Evolutionary conservation across 2,113 vertebrate species (phyloP).

Genomic region (Fulica atra): DNA sequence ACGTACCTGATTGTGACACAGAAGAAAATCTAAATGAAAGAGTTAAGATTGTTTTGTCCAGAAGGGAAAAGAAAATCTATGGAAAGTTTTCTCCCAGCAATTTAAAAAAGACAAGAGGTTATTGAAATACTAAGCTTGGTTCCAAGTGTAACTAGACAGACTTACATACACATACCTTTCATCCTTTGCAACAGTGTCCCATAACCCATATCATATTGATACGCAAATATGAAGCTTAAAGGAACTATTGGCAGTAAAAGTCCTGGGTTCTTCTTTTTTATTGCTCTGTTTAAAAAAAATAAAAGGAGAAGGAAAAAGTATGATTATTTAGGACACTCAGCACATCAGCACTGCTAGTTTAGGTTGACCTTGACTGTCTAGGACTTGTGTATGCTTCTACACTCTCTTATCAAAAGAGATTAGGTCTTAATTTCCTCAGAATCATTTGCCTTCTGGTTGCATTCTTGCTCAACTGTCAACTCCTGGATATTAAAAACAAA

Average conservation of each 20-base stretch:
- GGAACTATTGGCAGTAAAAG: slow-evolving; percentile 83
- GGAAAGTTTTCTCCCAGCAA: background rate
- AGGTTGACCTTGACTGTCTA: background rate
- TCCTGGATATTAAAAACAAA: background rate
- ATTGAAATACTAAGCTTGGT: background rate
- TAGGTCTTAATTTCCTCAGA: background rate
- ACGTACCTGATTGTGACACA: background rate
- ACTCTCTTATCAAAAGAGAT: background rate
- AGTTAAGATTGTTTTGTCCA: background rate
- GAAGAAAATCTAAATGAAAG: background rate
- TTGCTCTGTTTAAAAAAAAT: slow-evolving; percentile 72
- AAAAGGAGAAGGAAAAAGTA: background rate
- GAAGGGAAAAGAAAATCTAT: background rate
- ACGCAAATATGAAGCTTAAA: slow-evolving; percentile 83
- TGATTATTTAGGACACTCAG: background rate
- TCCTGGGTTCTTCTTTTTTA: slow-evolving; percentile 79
- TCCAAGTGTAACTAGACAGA: background rate
- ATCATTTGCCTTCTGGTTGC: background rate
- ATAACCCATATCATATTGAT: slow-evolving; percentile 87
- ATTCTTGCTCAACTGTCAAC: background rate
- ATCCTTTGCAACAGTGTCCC: slow-evolving; percentile 84
- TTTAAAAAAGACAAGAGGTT: background rate
- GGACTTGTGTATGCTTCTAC: background rate
- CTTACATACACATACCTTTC: slow-evolving; percentile 77
- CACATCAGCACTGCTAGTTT: background rate